Base-by-base conservation (phyloP, 2,797 vertebrate species). In the Muraenolepis orangiensis region DNA sequence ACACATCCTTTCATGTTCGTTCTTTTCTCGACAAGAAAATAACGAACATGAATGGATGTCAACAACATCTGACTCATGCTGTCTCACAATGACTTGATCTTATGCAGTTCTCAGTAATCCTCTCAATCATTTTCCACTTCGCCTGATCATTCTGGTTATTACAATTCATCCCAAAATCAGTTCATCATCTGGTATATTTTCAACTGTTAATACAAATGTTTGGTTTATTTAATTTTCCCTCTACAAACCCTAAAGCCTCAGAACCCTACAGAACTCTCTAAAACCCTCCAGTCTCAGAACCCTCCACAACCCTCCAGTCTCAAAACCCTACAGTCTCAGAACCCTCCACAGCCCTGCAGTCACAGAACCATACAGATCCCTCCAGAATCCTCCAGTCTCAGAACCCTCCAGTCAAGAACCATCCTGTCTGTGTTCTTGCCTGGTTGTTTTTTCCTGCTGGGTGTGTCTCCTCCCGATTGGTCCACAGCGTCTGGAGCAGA, bases 381-480 rank as follows among this genome's bases (percentile, higher is more conserved):
- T 40, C 0, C 40, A 42, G 40, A 42, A 42, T 14, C 40, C 40
- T 42, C 12, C 40, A 38, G 36, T 10, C 36, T 38, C 36, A 4
- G 14, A 42, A 42, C 14, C 40, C 75, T 23, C 11, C 16, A n/a
- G n/a, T n/a, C n/a, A n/a, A 8, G 36, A 74, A 57, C 66, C 79
- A 34, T 74, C 70, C 16, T 34, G 64, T 36, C 74, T 26, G 73
- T 29, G 72, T 66, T n/a, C 74, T 76, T 14, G 79, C 74, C 32
- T 67, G 81, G 32, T 66, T 72, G 81, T 84, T n/a, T 73, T 64
- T 86, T 72, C 78, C 80, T 81, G 69, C 78, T 86, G 89, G 89
- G 90, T 74, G 90, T 91, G 87, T 86, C 66, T 67, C 29, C 89
- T 87, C 72, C 73, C 86, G 87, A 84, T 83, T 84, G 85, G 77